Evolutionary conservation across 1,140 invertebrate genomes (phyloP), one percentile per base, ranked within the genome.

Genomic region (Diabrotica undecimpunctata): DNA sequence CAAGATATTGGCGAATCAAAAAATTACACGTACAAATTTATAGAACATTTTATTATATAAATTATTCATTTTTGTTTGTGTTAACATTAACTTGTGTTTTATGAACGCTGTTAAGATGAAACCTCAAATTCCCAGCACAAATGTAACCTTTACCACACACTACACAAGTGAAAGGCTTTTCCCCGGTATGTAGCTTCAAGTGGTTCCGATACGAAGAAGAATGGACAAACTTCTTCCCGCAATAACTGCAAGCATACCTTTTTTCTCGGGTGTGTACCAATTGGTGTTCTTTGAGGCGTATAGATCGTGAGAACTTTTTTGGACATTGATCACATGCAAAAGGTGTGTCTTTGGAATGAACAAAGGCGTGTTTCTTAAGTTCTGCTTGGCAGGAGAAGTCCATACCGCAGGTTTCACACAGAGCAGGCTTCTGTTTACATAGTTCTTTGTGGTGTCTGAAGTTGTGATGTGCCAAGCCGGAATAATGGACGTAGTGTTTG

Each of bases 261-360:
- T 52, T 68, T 36, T 62, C 67, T 5, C 67, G 63, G 2, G 67
- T 65, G 10, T 68, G 67, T 46, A 58, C 37, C 37, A 54, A 53
- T 25, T 68, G 63, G 11, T 65, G 41, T 11, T 50, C 59, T 5
- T 61, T 50, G 38, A 25, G 56, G 14, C 14, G 12, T 6, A 86
- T 86, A 71, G 84, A 84, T 73, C 91, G 90, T 0, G 88, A 89
- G 72, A 93, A 93, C 3, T 83, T 76, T 72, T 90, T 84, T 5
- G 86, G 85, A 74, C 91, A 93, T 25, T 86, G 81, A 6, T 83
- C 79, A 78, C 92, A 94, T 41, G 88, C 83, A 76, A 88, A 93
- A 9, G 90, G 90, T 73, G 90, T 91, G 72, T 68, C 64, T 12
- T 54, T 59, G 12, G 63, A 66, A 38, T 68, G 67, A 25, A 58